phyloP scores from a whole-genome alignment of 2,797 vertebrate species.

The Australoheros facetus region DNA sequence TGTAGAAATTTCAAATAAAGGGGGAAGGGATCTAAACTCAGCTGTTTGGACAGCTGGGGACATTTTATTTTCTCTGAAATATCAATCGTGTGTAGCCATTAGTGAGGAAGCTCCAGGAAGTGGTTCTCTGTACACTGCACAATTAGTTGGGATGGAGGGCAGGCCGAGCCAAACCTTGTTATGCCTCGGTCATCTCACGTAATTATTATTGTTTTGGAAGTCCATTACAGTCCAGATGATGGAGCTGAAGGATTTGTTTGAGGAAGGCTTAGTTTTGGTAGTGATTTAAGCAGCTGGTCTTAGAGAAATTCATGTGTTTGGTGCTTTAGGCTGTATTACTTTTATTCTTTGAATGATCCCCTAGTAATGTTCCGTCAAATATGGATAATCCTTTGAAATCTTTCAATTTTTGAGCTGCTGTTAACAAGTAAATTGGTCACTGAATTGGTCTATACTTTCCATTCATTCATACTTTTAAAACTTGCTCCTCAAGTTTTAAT shows the following conservation, averaged over 20 bases:
- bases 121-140: slow-evolving; percentile 64
- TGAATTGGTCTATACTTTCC: neutral
- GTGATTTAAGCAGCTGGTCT: slow-evolving; percentile 73
- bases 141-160: slow-evolving; percentile 74
- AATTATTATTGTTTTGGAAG: slow-evolving; percentile 82
- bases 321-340: neutral
- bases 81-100: slow-evolving; percentile 74
- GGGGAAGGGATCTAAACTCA: slow-evolving; percentile 33
- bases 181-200: slow-evolving; percentile 66
- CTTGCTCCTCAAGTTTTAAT: neutral
- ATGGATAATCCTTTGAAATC: neutral
- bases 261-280: slow-evolving; percentile 60
- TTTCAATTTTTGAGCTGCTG: neutral
- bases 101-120: slow-evolving; percentile 79
- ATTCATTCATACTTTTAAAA: neutral
- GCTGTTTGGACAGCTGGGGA: slow-evolving; percentile 81
- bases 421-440: neutral
- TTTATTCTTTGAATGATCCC: neutral
- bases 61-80: slow-evolving; percentile 77
- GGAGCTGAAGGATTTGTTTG: slow-evolving; percentile 72
- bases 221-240: slow-evolving; percentile 75
- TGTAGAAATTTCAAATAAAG: slow-evolving; percentile 43
- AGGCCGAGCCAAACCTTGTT: slow-evolving; percentile 66
- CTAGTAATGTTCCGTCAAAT: neutral
- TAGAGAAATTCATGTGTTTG: slow-evolving; percentile 8